phyloP scores from a whole-genome alignment of 2,797 vertebrate species.

The Argentina silus region DNA sequence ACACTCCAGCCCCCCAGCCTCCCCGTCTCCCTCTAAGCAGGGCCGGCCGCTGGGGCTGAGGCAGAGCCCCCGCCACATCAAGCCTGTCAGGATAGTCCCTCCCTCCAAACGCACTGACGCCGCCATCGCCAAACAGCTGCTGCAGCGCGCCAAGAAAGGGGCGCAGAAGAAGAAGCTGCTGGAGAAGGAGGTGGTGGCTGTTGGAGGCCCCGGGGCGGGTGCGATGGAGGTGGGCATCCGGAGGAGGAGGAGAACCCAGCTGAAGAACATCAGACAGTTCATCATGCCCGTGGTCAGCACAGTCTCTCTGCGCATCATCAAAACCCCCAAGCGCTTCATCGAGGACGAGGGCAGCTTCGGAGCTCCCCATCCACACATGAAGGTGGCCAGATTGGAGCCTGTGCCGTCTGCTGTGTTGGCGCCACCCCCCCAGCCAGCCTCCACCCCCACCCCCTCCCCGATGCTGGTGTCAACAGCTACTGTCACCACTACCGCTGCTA shows the following conservation, averaged over 20 bases:
- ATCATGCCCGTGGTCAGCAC: conserved; percentile 99
- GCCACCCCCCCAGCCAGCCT: conserved; percentile 37
- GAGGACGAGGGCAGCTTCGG: conserved; percentile 94
- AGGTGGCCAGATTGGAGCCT: conserved; percentile 89
- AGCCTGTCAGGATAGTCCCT: conserved; percentile 93
- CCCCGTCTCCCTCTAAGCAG: conserved; percentile 69
- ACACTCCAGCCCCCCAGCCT: conserved; percentile 57
- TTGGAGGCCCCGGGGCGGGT: conserved; percentile 76
- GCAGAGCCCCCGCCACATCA: conserved; percentile 94
- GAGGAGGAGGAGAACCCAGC: conserved; percentile 87
- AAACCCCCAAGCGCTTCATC: conserved; percentile 97
- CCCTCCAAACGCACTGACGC: conserved; percentile 95
- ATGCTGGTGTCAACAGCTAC: conserved; percentile 56
- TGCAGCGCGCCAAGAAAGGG: conserved; percentile 96
- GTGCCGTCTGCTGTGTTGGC: conserved; percentile 62
- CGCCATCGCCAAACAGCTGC: conserved; percentile 93
- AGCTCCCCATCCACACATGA: conserved; percentile 83
- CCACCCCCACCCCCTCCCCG: conserved; percentile 56
- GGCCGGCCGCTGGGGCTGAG: conserved; percentile 79
- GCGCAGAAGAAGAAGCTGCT: conserved; percentile 88
- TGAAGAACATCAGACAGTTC: conserved; percentile 97
- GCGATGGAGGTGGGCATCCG: conserved; percentile 73
- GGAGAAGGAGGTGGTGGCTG: conserved; percentile 88
- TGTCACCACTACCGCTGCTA: conserved; percentile 45
- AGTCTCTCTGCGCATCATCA: conserved; percentile 95